Evolutionary conservation across 2,113 vertebrate species (phyloP), one percentile per base, ranked within the genome.

Genomic region (Struthio camelus): DNA sequence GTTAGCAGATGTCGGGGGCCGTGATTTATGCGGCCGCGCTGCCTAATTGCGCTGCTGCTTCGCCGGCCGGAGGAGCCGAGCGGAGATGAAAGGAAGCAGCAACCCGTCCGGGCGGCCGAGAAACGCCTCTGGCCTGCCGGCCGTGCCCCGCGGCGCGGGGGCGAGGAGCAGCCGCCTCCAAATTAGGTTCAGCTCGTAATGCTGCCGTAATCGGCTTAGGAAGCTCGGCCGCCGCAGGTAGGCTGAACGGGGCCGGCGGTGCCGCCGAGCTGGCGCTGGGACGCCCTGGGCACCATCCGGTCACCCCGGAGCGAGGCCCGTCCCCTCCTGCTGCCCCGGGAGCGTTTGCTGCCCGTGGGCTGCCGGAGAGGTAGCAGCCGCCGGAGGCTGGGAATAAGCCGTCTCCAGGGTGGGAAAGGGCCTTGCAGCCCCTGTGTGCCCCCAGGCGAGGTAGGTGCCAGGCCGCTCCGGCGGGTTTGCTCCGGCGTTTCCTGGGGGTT

Each of bases 391-490:
- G 77, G 34, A 66, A 73, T 38, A 7, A n/a, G 40, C 24, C 65
- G 38, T 51, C 8, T 38, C 17, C 4, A 2, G 20, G 51, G 14
- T 24, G 18, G 0, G 9, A 5, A 69, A 54, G 38, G 25, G 38
- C 58, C 51, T 80, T 32, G 61, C 64, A 79, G 40, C 46, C 46
- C 36, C n/a, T 8, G 8, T 19, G 32, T 17, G 8, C 3, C 24
- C 27, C 28, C 1, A 1, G 1, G 0, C 1, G 0, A 4, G 65
- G 19, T 38, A 13, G 5, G 11, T 75, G 9, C 30, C 18, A 54
- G 40, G 15, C 51, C 46, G 46, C 54, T 87, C 46, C 30, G 44
- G 23, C 40, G 80, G 5, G 61, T 89, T 83, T 8, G 3, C 32
- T 28, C 24, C 44, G 3, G 4, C 80, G 66, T 11, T 34, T 40